These are phyloP conservation scores for Australoheros scitulus DNA, from an alignment of 2,113 vertebrate genomes.

Conservation along the genomic window DNA sequence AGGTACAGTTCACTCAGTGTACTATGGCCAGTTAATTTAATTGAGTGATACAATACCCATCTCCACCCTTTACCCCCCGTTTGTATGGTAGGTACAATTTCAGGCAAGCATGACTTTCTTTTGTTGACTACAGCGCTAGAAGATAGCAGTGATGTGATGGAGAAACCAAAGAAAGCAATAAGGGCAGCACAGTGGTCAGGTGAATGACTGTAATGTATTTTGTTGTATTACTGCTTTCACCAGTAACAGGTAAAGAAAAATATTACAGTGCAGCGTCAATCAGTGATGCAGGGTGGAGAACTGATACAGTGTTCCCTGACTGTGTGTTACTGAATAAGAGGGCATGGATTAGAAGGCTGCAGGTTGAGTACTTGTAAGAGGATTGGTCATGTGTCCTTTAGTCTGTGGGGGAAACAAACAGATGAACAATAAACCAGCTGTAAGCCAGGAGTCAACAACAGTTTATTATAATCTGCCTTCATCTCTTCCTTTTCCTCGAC, in stretches of 20 bases:
- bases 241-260: background rate
- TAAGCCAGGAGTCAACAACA: constrained; percentile 52
- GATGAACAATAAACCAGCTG: constrained; percentile 68
- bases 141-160: background rate
- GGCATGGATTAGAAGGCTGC: constrained; percentile 44
- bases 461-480: constrained; percentile 57
- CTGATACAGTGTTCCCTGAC: background rate
- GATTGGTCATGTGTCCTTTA: constrained; percentile 59
- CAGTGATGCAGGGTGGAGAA: background rate
- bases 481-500: constrained; percentile 21
- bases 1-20: background rate
- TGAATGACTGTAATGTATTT: background rate
- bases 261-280: background rate
- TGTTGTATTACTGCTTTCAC: background rate
- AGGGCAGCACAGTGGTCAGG: background rate
- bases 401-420: constrained; percentile 51
- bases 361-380: constrained; percentile 63
- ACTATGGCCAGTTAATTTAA: background rate
- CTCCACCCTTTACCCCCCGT: background rate
- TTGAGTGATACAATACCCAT: background rate
- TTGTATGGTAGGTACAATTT: too few species aligned
- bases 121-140: background rate
- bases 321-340: constrained; percentile 22
- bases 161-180: background rate
- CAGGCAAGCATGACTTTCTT: background rate